Conservation (phyloP, 1,140 invertebrate genomes). For the Drosophila kepulauana region DNA sequence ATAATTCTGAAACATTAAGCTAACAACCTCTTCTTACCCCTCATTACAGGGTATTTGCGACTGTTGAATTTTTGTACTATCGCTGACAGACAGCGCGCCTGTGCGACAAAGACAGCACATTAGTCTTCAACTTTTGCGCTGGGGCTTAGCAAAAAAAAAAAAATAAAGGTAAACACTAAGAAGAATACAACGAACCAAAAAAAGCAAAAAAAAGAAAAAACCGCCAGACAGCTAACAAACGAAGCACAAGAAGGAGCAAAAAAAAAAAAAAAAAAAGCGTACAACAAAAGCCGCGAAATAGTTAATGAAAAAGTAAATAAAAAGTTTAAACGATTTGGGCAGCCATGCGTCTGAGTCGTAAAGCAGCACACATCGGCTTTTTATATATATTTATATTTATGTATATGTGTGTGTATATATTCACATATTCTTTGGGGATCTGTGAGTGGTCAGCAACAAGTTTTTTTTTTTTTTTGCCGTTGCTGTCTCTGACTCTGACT, state of each 20-base stretch:
- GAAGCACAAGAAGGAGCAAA: conserved; percentile 43
- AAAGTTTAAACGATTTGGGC: conserved; percentile 54
- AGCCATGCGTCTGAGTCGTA: conserved; percentile 50
- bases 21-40: neutral
- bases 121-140: neutral
- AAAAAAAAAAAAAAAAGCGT: conserved; percentile 19
- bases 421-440: neutral
- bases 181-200: neutral
- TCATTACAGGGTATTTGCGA: conserved; percentile 18
- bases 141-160: conserved; percentile 3
- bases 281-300: conserved; percentile 73
- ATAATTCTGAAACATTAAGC: neutral
- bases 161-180: conserved; percentile 26
- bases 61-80: conserved; percentile 15
- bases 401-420: conserved; percentile 18
- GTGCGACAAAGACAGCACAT: conserved; percentile 10
- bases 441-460: conserved; percentile 41
- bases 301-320: conserved; percentile 81
- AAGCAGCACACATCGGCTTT: conserved; percentile 22
- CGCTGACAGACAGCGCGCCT: conserved; percentile 21
- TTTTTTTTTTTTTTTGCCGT: conserved; percentile 11
- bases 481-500: conserved; percentile 42
- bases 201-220: conserved; percentile 24
- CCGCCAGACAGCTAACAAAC: conserved; percentile 37
- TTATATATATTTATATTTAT: neutral